Evolutionary conservation across 2,888 invertebrate genomes (phyloP).

Genomic region (Meiosimyza decipiens): DNA sequence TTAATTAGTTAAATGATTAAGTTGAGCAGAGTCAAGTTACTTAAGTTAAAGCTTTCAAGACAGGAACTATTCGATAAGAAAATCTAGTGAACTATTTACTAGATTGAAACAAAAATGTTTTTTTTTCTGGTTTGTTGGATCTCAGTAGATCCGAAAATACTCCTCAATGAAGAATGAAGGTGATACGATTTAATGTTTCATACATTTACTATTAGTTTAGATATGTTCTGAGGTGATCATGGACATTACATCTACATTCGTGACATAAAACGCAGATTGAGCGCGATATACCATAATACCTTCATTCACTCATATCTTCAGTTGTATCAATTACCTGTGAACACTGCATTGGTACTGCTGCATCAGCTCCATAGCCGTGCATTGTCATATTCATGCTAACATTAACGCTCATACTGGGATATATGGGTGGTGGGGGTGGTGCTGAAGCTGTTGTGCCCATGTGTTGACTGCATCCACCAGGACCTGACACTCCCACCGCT

Average conservation of each 20-base stretch:
- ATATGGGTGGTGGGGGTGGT: slow-evolving; percentile 68
- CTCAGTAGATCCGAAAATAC: no score
- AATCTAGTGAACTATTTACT: no score
- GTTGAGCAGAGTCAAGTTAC: no score
- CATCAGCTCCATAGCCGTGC: slow-evolving; percentile 75
- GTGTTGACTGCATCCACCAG: slow-evolving; percentile 44
- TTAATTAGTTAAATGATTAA: no score
- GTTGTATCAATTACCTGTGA: slow-evolving; percentile 71
- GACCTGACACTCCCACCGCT: slow-evolving; percentile 1
- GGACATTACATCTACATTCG: not conserved
- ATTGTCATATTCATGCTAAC: slow-evolving; percentile 97
- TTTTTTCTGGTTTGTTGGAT: no score
- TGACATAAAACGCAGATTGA: not conserved
- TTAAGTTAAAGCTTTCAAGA: no score
- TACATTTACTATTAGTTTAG: no score
- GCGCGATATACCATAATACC: not conserved
- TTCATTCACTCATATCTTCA: not conserved
- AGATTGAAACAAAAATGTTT: no score
- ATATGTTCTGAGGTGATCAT: not conserved
- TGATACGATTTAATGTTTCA: no score
- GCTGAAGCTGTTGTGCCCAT: slow-evolving; percentile 38
- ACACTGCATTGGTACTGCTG: slow-evolving; percentile 69
- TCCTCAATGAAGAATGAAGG: no score
- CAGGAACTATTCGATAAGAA: no score
- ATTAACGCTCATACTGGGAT: slow-evolving; percentile 96